These are phyloP conservation scores for Pterophyllum scalare DNA, from an alignment of 2,113 vertebrate genomes.

Conservation along the genomic window DNA sequence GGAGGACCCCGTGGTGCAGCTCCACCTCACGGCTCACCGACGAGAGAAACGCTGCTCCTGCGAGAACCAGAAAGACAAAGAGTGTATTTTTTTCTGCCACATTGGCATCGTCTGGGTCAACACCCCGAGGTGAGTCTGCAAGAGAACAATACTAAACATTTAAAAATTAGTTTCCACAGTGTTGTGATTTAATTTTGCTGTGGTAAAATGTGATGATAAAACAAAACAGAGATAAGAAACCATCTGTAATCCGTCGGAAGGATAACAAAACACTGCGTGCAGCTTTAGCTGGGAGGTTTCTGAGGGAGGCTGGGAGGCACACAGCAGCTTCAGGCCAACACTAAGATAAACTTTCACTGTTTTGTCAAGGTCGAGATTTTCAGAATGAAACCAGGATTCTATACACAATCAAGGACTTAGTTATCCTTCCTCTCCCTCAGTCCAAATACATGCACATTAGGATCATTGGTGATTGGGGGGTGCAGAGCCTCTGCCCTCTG, in stretches of 20 bases:
- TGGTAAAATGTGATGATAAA: neutral
- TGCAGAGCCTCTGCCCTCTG: too few relatives aligned
- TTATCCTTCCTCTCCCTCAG: neutral
- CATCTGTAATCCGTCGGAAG: neutral
- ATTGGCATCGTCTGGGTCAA: slow-evolving; percentile 86
- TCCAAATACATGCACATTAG: neutral
- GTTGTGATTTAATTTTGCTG: neutral
- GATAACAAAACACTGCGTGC: neutral
- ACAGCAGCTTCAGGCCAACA: neutral
- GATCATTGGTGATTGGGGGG: neutral
- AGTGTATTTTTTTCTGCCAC: slow-evolving; percentile 86
- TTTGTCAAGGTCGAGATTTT: neutral
- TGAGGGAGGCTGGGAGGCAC: neutral
- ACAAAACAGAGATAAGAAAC: neutral
- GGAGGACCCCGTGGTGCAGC: slow-evolving; percentile 47
- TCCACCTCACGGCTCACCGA: slow-evolving; percentile 32
- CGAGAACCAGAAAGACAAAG: slow-evolving; percentile 83
- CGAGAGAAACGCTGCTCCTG: slow-evolving; percentile 83
- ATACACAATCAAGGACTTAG: too few relatives aligned
- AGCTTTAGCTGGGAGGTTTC: neutral
- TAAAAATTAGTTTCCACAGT: neutral
- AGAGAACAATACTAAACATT: neutral
- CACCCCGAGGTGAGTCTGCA: slow-evolving; percentile 77
- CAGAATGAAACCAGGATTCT: neutral
- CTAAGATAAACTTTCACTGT: slow-evolving; percentile 2